Evolutionary conservation across 2,888 invertebrate genomes (phyloP), one percentile per base, ranked within the genome.

Genomic region (Drymonia ruficornis): DNA sequence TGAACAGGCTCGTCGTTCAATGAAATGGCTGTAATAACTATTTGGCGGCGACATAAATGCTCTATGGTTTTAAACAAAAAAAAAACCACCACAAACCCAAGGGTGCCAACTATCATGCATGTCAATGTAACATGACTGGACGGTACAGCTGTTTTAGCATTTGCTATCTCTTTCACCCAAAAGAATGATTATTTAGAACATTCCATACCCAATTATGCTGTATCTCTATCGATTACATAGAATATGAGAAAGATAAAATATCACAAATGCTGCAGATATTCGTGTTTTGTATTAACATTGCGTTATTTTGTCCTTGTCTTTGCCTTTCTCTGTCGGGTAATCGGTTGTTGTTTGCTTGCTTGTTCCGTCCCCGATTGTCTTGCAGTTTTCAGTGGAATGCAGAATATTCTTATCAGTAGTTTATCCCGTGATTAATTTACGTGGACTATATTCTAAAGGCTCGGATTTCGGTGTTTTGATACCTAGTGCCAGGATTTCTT

Each of bases 331-430:
- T 55, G 60, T 66, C 59, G 56, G 58, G 53, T 61, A 57, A 74
- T 77, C 73, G 74, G 74, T 72, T 69, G 76, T 85, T 86, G 87
- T 84, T 86, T 80, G 82, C 78, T 86, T 84, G 84, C 16, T 84
- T 84, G 81, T 82, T 81, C 79, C 77, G 80, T 82, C 72, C 63
- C 60, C 70, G 79, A 81, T 82, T 80, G 83, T 78, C 72, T 80
- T 84, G 80, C 75, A 68, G 77, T 83, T 84, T 83, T 75, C 74
- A 70, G 76, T 84, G 82, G 76, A 80, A 82, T 80, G 76, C 77
- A 82, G 83, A 84, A 78, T 82, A 79, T 67, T 74, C 71, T 72
- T 73, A 80, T 73, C 77, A 75, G 73, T 72, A 71, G 69, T 70
- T 72, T 74, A 74, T 73, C 63, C 71, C 72, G 84, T 86, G 83